Conservation (phyloP, 1,140 invertebrate genomes). For the Panulirus ornatus region DNA sequence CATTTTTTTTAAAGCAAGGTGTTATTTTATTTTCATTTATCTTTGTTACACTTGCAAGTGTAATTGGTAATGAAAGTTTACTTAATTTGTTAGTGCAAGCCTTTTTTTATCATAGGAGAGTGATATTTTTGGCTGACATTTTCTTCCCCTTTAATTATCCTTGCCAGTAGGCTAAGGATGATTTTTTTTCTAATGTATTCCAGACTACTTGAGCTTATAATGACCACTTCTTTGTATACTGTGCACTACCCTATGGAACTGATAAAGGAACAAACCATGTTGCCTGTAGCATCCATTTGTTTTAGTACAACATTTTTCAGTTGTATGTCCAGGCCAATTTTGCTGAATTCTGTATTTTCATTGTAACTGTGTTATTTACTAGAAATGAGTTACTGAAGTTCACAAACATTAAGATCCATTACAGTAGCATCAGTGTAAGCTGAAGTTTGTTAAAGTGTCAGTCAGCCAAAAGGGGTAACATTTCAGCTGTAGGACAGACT, state of each 20-base stretch:
- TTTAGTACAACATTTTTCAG: background rate
- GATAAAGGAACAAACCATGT: background rate
- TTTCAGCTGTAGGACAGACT: background rate
- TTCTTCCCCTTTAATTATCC: background rate
- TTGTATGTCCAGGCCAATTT: background rate
- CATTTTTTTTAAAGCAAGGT: background rate
- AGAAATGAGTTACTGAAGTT: background rate
- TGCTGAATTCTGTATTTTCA: background rate
- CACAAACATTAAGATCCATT: background rate
- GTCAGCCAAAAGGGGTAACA: background rate
- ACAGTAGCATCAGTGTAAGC: background rate
- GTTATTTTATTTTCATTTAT: background rate
- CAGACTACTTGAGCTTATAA: conserved; percentile 4
- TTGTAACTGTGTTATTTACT: background rate
- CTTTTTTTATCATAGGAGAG: background rate
- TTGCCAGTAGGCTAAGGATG: no score
- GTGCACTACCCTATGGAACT: background rate
- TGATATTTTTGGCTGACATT: background rate
- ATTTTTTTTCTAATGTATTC: background rate
- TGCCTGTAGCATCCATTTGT: background rate
- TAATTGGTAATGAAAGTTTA: background rate
- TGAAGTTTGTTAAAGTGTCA: background rate
- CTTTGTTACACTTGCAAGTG: background rate
- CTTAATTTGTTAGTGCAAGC: background rate
- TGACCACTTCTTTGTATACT: background rate